Evolutionary conservation across 2,797 vertebrate genomes (phyloP), one percentile per base, ranked within the genome.

Genomic region (Melopsittacus undulatus): DNA sequence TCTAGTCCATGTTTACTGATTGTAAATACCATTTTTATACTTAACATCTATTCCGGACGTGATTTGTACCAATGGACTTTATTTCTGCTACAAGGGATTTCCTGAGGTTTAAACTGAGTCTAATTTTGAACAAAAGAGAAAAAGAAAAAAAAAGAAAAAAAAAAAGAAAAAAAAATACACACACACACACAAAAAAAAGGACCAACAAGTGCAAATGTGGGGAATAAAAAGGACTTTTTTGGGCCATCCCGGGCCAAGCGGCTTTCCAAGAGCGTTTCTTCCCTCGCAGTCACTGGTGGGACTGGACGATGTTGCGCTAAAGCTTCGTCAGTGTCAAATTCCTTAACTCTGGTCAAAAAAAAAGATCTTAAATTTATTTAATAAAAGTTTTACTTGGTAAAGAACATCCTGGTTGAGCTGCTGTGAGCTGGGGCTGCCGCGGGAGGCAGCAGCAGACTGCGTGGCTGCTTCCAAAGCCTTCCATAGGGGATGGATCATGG

Each of bases 1-100:
- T 91, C 92, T 93, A 96, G 96, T 97, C 97, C 97, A 97, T 97
- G 98, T 98, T 98, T 98, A 98, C 98, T 95, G 96, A 96, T 93
- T 98, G 98, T 98, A 98, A 98, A 98, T 98, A 98, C 92, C 98
- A 98, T 97, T 98, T 98, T 98, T 98, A 98, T 98, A 98, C 98
- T 97, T 97, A 95, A 97, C 97, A 85, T 97, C 87, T 80, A 97
- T 97, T 97, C 96, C 63, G 94, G 96, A 95, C 48, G 97, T 98
- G 97, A 97, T 98, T 98, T 98, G 98, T 98, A 98, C 80, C 80
- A 84, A 97, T 94, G 97, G 97, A 92, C 95, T 98, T 97, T 98
- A 98, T 98, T 98, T 98, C 98, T 97, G 97, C 97, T 98, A 98
- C 96, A 63, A 97, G 97, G 96, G 94, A 96, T 97, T 98, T 97